Base-by-base conservation (phyloP, 92 coral and sea anemone species). In the Isaurus tuberculatus region DNA sequence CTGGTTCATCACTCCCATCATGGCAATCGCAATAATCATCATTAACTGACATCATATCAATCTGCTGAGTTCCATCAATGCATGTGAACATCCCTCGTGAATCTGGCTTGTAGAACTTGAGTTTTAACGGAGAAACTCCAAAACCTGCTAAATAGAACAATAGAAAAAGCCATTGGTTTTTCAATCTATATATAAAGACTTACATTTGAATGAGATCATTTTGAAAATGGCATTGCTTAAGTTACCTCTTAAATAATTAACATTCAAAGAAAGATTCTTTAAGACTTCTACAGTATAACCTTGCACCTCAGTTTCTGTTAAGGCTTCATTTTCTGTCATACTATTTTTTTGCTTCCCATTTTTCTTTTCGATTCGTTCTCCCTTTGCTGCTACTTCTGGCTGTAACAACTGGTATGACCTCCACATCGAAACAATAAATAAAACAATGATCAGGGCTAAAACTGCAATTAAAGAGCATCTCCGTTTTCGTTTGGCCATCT, bases 1-100 rank as follows among this genome's bases (percentile, higher is more conserved):
- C 92, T 22, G 92, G 92, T 22, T 90, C 92, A 44, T 90, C 92
- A 69, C 85, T 86, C 8, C 92, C 92, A 75, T 90, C 92, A 8
- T 70, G 68, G 63, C 92, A 90, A 16, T 90, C 92, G 42, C 92
- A 90, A 31, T 81, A 90, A 65, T 90, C 92, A 77, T 90, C 92
- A 75, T 90, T 90, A 0, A 90, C 83, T 27, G 91, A 69, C 15
- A 40, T 8, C 88, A 90, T 87, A 65, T 51, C 30, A 33, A 90
- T 61, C 20, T 66, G 70, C 78, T 53, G 75, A 37, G 68, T 61
- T 22, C 92, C 88, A 69, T 86, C 88, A 13, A 87, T 65, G 31
- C 92, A 90, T 29, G 81, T 55, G n/a, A 90, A 90, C 75, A 69
- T 70, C 26, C 91, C 88, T 49, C 33, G 17, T 65, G 33, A 20